These are phyloP conservation scores for Sphecodes monilicornis DNA, from an alignment of 2,888 invertebrate genomes.

Conservation along the genomic window DNA sequence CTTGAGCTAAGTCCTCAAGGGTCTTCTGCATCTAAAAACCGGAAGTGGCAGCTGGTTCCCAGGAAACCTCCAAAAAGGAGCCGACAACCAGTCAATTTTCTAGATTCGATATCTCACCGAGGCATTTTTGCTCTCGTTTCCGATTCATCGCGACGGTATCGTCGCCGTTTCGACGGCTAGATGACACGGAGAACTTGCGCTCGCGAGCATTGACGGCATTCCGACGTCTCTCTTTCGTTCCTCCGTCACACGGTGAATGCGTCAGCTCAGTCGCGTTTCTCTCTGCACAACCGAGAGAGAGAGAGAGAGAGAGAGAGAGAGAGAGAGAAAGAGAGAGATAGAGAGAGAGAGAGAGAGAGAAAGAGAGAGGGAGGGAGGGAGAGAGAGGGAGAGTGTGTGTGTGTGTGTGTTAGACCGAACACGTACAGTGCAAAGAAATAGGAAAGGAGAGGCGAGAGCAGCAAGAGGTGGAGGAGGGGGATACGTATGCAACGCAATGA, in stretches of 20 bases:
- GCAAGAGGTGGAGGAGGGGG: conserved; percentile 26
- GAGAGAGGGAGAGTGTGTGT: no score
- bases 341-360: no score
- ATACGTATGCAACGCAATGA: conserved; percentile 71
- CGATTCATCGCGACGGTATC: background rate
- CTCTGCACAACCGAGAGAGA: background rate
- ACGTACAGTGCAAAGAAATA: background rate
- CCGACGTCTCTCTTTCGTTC: conserved; percentile 49
- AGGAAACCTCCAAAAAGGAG: background rate
- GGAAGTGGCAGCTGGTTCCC: background rate
- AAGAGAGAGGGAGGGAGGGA: no score
- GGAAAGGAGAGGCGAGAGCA: background rate
- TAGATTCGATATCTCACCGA: background rate
- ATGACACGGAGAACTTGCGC: conserved; percentile 83
- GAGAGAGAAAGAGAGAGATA: no score
- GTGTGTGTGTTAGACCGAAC: no score
- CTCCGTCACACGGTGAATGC: conserved; percentile 39
- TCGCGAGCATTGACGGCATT: conserved; percentile 78
- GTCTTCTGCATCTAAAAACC: background rate
- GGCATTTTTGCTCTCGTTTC: background rate
- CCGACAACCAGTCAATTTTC: background rate
- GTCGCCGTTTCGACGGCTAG: background rate
- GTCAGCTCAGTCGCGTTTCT: background rate
- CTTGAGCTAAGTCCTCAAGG: background rate
- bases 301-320: no score